Conservation (phyloP, 2,797 vertebrate species). For the Enteromius fasciolatus region DNA sequence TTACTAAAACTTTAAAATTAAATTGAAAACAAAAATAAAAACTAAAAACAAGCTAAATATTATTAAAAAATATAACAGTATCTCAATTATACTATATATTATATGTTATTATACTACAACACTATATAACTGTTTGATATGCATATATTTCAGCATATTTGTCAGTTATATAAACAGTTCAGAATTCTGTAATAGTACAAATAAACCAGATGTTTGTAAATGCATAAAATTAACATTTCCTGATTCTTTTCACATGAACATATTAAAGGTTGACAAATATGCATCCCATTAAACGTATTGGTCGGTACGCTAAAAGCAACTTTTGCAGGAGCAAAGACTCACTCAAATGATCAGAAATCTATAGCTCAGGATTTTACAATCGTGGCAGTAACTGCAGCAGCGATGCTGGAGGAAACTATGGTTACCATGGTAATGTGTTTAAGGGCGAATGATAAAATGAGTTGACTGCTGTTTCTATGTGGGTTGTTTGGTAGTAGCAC, state of each 20-base stretch:
- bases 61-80: neutral
- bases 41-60: neutral
- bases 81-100: neutral
- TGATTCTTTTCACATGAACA: too few relatives aligned
- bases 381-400: neutral
- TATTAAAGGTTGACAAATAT: neutral
- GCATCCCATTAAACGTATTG: neutral
- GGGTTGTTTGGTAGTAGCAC: conserved; percentile 26
- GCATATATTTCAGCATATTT: neutral
- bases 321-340: neutral
- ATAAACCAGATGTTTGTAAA: neutral
- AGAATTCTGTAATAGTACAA: too few relatives aligned
- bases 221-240: too few relatives aligned
- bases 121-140: neutral
- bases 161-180: too few relatives aligned
- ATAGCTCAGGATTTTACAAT: neutral
- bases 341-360: neutral
- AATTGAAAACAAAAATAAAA: too few relatives aligned
- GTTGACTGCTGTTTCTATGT: neutral
- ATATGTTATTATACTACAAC: too few relatives aligned
- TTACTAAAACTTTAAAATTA: neutral
- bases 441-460: neutral
- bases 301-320: neutral
- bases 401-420: neutral
- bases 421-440: neutral